phyloP scores from a whole-genome alignment of 2,888 invertebrate genomes.

The Tinea pellionella region DNA sequence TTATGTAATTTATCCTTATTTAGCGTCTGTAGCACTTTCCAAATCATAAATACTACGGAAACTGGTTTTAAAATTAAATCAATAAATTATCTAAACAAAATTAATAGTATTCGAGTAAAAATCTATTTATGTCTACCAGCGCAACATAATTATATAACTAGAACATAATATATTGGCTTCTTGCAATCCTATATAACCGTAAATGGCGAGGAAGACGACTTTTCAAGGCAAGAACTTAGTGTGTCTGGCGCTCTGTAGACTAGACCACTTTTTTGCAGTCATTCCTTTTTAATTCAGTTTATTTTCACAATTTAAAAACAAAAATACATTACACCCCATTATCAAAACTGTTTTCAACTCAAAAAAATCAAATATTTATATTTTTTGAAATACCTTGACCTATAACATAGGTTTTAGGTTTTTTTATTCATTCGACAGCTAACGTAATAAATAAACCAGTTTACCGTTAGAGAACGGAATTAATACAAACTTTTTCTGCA shows the following conservation, averaged over 20 bases:
- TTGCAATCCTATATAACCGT: constrained; percentile 5
- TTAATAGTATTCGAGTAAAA: neutral
- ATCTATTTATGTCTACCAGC: neutral
- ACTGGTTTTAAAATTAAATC: neutral
- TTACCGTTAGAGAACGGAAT: constrained; percentile 47
- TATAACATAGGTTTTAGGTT: too few relatives aligned
- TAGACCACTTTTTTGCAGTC: neutral
- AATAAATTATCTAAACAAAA: neutral
- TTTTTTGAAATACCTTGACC: too few relatives aligned
- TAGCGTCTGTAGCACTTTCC: neutral
- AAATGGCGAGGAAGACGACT: constrained; percentile 1
- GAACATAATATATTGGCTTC: neutral
- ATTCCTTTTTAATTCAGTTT: neutral
- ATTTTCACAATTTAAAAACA: neutral
- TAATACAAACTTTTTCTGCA: constrained; percentile 29
- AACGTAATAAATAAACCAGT: constrained; percentile 19
- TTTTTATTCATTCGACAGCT: too few relatives aligned
- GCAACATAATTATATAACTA: neutral
- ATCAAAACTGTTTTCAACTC: too few relatives aligned
- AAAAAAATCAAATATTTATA: too few relatives aligned
- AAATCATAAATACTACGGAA: neutral
- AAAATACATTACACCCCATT: too few relatives aligned
- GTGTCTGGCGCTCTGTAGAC: neutral
- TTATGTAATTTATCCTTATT: neutral
- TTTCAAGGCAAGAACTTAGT: neutral